Base-by-base conservation (phyloP, 2,113 vertebrate species). In the Dicaeum eximium region DNA sequence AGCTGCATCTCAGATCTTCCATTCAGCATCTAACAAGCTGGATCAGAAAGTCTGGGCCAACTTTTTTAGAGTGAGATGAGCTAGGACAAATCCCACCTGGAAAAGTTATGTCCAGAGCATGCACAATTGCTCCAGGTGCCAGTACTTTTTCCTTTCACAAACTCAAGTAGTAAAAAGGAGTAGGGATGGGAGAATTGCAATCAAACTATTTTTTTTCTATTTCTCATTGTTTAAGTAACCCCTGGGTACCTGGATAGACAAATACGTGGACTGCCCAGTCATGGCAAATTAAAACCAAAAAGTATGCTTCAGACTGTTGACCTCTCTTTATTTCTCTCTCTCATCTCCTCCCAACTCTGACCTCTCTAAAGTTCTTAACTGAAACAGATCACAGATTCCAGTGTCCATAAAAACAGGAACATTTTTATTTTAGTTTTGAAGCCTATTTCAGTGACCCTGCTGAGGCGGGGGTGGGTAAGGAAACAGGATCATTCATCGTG, bases 391-490 rank as follows among this genome's bases (percentile, higher is more conserved):
- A 96, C 92, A 97, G 94, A 95, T 97, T 97, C 96, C 84, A 94
- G 89, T 48, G 82, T 97, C 92, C 94, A 97, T 97, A 97, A 98
- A 98, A 98, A 95, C 90, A 95, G 92, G 88, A 95, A 97, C 97
- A 98, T 97, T 98, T 98, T 98, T 98, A 97, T 98, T 98, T 98
- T 97, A 96, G 98, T 98, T 98, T 98, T 97, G 97, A 98, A 98
- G 97, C 96, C 98, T 97, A 97, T 98, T 98, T 97, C 96, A 97
- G 90, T 97, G 94, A 94, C 90, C 96, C 94, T 97, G 51, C 38
- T 22, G 21, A 71, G 70, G 53, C 7, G 1, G 33, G 50, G 61
- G 71, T 48, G 69, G n/a, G 25, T 71, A 44, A 31, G 37, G 37
- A 94, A 89, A 85, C 47, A 31, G 44, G 53, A 84, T 91, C 94